Evolutionary conservation across 2,113 vertebrate species (phyloP).

Genomic region (Pimephales promelas): DNA sequence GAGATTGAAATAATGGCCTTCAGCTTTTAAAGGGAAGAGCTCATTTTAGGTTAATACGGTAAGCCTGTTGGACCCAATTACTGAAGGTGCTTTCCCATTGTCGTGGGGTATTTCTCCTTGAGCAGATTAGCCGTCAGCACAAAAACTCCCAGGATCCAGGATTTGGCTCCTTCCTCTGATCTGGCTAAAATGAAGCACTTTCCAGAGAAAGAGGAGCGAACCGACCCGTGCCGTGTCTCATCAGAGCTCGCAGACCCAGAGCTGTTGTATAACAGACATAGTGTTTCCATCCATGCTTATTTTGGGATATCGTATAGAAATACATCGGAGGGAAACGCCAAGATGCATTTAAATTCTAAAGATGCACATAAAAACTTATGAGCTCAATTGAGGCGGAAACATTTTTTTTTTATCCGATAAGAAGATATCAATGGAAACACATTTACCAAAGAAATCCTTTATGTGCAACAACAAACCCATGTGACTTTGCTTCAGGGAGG

Average conservation of each 20-base stretch:
- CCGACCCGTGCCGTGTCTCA: slow-evolving; percentile 67
- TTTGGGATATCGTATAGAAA: too few species aligned
- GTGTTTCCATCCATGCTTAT: too few species aligned
- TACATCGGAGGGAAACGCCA: too few species aligned
- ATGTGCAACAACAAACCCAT: too few species aligned
- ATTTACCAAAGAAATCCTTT: too few species aligned
- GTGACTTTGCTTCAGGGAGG: too few species aligned
- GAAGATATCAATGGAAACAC: too few species aligned
- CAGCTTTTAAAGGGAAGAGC: slow-evolving; percentile 77
- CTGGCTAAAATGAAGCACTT: slow-evolving; percentile 76
- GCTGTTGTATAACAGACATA: neutral
- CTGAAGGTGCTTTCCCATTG: slow-evolving; percentile 83
- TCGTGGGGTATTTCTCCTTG: slow-evolving; percentile 80
- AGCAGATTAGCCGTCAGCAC: slow-evolving; percentile 78
- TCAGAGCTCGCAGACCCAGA: slow-evolving; percentile 61
- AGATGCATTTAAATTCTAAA: too few species aligned
- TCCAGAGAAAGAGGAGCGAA: slow-evolving; percentile 51
- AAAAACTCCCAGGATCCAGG: slow-evolving; percentile 74
- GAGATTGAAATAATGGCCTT: slow-evolving; percentile 83
- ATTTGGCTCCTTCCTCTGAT: slow-evolving; percentile 68
- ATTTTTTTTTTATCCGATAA: too few species aligned
- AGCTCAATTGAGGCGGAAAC: too few species aligned
- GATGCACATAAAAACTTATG: too few species aligned
- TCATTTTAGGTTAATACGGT: slow-evolving; percentile 84
- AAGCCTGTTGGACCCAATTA: slow-evolving; percentile 87